Base-by-base conservation (phyloP, 2,797 vertebrate species). In the Botia kubotai region DNA sequence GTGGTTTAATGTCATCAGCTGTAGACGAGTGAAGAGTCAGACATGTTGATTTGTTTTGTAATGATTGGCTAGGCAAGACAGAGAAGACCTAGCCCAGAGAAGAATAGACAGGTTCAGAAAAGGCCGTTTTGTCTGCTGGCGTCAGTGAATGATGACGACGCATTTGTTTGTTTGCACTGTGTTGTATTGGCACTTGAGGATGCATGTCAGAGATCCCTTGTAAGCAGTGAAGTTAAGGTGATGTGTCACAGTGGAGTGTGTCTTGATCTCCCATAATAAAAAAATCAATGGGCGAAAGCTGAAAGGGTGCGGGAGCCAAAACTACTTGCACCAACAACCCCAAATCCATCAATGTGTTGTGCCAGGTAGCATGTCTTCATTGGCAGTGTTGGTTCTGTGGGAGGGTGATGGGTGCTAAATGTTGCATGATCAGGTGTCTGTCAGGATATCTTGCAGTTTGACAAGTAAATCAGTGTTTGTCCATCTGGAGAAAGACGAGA, bases 1-100 rank as follows among this genome's bases (percentile, higher is more conserved):
- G 87, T 89, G 87, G 90, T 85, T 68, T 82, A 50, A 73, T 67
- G 70, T 80, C 60, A 67, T 62, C 60, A 52, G 76, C 52, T 80
- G 73, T 68, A 43, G 48, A 52, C 74, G 71, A 82, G 75, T 81
- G 58, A 77, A 60, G 46, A 50, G 48, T 55, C 69, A 46, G 57
- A 69, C 77, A 33, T 71, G 70, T 73, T 19, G 58, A 46, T 79
- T 23, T 57, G 66, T 78, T 76, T 74, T 69, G 84, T 72, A 60
- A 60, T 14, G 70, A 68, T 63, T 69, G 39, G 43, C 70, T 48
- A 57, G 23, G 69, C n/a, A 39, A 75, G 17, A 72, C 36, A 55
- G 67, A 65, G 62, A 73, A 65, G 55, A 63, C 19, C 3, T 58
- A 78, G 33, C 39, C 63, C 67, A 82, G 58, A 72, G 75, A 69